Evolutionary conservation across 2,888 invertebrate genomes (phyloP).

Genomic region (Xanthia togata): DNA sequence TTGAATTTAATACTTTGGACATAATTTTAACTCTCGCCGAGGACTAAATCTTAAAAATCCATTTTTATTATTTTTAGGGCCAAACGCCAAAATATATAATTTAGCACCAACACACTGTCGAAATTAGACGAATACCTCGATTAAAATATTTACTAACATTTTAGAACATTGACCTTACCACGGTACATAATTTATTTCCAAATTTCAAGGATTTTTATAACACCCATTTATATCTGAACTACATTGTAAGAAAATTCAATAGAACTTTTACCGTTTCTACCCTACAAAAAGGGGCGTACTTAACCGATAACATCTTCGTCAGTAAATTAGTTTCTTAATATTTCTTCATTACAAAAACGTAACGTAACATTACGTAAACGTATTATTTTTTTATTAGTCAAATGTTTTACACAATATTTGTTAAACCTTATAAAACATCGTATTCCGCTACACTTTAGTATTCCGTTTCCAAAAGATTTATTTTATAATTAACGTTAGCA

Average conservation of each 20-base stretch:
- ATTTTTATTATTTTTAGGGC: constrained; percentile 41
- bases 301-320: constrained; percentile 17
- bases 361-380: too few relatives aligned
- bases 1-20: constrained; percentile 68
- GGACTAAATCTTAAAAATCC: constrained; percentile 51
- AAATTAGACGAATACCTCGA: constrained; percentile 50
- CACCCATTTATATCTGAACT: constrained; percentile 14
- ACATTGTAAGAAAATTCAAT: constrained; percentile 39
- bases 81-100: constrained; percentile 61
- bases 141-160: constrained; percentile 44
- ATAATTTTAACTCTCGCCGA: constrained; percentile 45
- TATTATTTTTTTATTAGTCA: neutral
- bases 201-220: constrained; percentile 17
- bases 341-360: constrained; percentile 16
- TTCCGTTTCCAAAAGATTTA: constrained; percentile 6
- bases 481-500: constrained; percentile 30
- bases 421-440: constrained; percentile 19
- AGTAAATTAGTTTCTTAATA: constrained; percentile 15
- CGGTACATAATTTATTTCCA: constrained; percentile 35
- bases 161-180: constrained; percentile 30
- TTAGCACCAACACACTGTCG: constrained; percentile 73
- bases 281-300: constrained; percentile 17
- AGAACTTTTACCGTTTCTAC: neutral
- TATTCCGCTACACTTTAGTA: constrained; percentile 3
- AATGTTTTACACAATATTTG: constrained; percentile 3